These are phyloP conservation scores for Psammodynastes pulverulentus DNA, from an alignment of 2,113 vertebrate species.

Conservation along the genomic window DNA sequence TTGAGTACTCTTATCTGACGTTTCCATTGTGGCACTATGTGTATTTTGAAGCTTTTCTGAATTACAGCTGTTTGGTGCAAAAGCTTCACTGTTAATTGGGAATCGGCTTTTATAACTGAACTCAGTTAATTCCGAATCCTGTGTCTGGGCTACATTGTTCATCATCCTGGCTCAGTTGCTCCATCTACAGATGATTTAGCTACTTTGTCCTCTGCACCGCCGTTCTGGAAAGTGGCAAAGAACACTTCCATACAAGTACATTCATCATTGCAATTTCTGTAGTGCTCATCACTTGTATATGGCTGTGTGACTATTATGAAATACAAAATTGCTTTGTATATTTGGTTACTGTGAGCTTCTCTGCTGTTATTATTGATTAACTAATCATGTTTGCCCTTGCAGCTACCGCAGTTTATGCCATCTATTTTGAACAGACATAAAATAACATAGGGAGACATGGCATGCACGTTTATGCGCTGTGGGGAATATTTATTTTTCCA, in stretches of 20 bases:
- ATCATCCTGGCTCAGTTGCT: constrained; percentile 13
- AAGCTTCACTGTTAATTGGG: not conserved
- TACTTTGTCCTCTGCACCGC: not conserved
- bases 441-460: not conserved
- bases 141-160: not conserved
- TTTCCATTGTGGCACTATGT: not conserved
- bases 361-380: constrained; percentile 47
- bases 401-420: constrained; percentile 39
- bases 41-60: not conserved
- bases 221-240: constrained; percentile 33
- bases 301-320: constrained; percentile 53
- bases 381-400: constrained; percentile 47
- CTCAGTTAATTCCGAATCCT: not conserved
- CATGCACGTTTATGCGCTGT: not conserved
- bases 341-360: constrained; percentile 58
- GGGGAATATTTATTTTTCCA: constrained; percentile 5
- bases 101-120: not conserved
- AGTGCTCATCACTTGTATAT: constrained; percentile 46
- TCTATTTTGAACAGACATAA: not conserved
- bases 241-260: constrained; percentile 41
- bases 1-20: not conserved
- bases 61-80: not conserved
- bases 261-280: constrained; percentile 43
- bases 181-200: constrained; percentile 19
- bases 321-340: constrained; percentile 56